Conservation (phyloP, 2,797 vertebrate genomes). For the Muscicapa striata region DNA sequence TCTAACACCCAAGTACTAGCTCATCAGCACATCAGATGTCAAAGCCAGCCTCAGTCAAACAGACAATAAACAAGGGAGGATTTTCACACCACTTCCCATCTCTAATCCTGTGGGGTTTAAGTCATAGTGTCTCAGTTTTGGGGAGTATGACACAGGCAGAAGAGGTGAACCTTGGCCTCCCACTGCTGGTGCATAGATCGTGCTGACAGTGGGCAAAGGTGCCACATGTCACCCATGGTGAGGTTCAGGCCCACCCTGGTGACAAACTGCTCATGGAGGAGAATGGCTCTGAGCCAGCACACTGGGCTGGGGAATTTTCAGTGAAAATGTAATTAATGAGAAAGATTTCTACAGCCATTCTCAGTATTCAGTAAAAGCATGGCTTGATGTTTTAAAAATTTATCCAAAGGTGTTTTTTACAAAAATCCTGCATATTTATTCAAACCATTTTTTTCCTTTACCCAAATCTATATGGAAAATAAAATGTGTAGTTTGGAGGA, state of each 20-base stretch:
- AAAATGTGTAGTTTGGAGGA: background rate
- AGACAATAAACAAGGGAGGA: background rate
- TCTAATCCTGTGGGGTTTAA: background rate
- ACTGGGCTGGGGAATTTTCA: background rate
- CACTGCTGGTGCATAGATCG: background rate
- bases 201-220: background rate
- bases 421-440: background rate
- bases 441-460: background rate
- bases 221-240: rapidly evolving
- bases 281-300: background rate
- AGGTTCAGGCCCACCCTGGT: background rate
- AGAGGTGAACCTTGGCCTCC: background rate
- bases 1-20: background rate
- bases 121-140: background rate
- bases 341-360: background rate
- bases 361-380: background rate
- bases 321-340: background rate
- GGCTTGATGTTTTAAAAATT: background rate
- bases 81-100: background rate
- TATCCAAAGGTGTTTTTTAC: background rate
- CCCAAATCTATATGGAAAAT: background rate
- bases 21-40: background rate
- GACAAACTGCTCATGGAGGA: background rate
- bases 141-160: rapidly evolving
- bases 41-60: background rate